phyloP scores from a whole-genome alignment of 2,888 invertebrate genomes.

The Nasonia oneida region DNA sequence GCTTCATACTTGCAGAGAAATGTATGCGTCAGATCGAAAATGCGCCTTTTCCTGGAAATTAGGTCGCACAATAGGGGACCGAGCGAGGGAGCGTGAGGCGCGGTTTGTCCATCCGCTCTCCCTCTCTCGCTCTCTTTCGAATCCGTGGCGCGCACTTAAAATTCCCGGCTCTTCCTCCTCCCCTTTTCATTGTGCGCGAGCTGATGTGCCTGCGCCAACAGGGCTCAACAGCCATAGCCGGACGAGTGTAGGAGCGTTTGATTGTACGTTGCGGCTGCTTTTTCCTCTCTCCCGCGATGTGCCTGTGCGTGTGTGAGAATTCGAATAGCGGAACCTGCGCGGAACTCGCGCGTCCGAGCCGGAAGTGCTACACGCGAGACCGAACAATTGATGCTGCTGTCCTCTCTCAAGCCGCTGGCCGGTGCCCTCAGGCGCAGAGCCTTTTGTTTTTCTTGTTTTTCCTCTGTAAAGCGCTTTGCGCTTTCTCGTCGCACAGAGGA shows the following conservation, averaged over 20 bases:
- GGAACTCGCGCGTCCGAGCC: constrained; percentile 66
- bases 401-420: not conserved
- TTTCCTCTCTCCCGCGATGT: not conserved
- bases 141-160: not conserved
- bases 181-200: not conserved
- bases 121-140: not conserved
- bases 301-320: not conserved
- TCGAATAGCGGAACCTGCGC: constrained; percentile 28
- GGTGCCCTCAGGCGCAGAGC: not conserved
- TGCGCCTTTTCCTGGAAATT: constrained; percentile 63
- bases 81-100: constrained; percentile 52
- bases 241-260: constrained; percentile 62
- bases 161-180: not conserved
- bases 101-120: constrained; percentile 1
- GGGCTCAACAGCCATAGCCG: not conserved
- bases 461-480: too few species aligned
- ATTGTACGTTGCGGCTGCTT: constrained; percentile 62
- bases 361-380: constrained; percentile 74
- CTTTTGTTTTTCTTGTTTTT: not conserved
- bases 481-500: too few species aligned
- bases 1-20: too few species aligned
- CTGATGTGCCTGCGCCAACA: not conserved
- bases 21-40: not conserved
- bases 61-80: constrained; percentile 69
- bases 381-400: constrained; percentile 70